Evolutionary conservation across 2,113 vertebrate species (phyloP).

Genomic region (Bettongia penicillata): DNA sequence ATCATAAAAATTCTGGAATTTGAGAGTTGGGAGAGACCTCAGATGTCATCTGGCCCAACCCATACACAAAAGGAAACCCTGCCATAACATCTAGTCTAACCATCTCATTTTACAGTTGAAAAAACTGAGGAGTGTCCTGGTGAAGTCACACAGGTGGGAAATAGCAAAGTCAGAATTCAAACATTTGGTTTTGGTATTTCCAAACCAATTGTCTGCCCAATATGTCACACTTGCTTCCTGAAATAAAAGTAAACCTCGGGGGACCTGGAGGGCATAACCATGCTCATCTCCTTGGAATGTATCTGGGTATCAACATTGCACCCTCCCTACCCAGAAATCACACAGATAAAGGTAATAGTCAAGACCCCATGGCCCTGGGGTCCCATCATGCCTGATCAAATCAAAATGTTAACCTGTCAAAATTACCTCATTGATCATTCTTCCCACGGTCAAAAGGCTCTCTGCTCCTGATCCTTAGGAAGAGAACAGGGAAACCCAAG

Average conservation of each 20-base stretch:
- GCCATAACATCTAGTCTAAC: neutral
- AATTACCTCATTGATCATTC: neutral
- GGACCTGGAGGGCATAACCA: neutral
- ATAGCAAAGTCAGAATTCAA: neutral
- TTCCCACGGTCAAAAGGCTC: neutral
- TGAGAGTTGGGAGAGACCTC: neutral
- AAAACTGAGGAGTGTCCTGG: neutral
- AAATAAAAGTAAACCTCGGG: neutral
- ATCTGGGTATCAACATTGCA: neutral
- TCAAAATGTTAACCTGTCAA: neutral
- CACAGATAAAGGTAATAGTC: neutral
- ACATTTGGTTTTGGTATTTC: neutral
- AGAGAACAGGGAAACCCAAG: neutral
- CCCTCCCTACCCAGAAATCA: neutral
- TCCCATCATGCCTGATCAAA: neutral
- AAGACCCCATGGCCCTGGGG: neutral
- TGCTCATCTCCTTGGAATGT: neutral
- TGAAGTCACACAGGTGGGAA: neutral
- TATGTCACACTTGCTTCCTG: neutral
- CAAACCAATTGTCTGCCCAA: neutral
- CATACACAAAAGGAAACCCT: neutral
- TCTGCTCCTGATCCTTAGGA: neutral
- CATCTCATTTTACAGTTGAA: neutral
- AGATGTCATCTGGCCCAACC: neutral
- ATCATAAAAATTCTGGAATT: neutral